phyloP scores from a whole-genome alignment of 1,140 invertebrate genomes.

The Leptoteleia sp. region DNA sequence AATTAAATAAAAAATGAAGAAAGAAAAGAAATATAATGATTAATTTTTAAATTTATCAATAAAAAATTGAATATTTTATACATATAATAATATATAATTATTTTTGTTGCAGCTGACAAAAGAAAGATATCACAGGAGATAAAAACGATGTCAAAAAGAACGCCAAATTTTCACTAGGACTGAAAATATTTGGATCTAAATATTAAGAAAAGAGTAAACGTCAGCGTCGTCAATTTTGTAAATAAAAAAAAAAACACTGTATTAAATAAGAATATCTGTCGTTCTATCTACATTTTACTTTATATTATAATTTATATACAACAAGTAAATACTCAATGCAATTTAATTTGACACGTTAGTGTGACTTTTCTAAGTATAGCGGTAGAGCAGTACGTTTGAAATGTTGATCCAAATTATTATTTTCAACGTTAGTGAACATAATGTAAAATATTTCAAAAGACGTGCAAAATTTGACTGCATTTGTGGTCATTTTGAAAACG shows the following conservation, averaged over 20 bases:
- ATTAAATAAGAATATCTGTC: slow-evolving; percentile 30
- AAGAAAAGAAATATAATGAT: too few species aligned
- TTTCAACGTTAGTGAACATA: slow-evolving; percentile 53
- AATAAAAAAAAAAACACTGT: slow-evolving; percentile 35
- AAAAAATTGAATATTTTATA: too few species aligned
- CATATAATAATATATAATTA: slow-evolving; percentile 3
- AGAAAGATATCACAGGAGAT: slow-evolving; percentile 33
- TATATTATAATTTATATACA: slow-evolving; percentile 44
- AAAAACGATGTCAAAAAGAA: slow-evolving; percentile 45
- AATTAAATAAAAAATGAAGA: too few species aligned
- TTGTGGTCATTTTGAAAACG: slow-evolving; percentile 50
- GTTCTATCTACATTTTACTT: slow-evolving; percentile 39
- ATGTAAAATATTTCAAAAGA: slow-evolving; percentile 42
- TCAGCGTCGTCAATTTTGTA: slow-evolving; percentile 52
- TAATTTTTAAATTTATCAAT: too few species aligned
- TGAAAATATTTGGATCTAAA: slow-evolving; percentile 60
- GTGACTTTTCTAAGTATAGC: slow-evolving; percentile 23
- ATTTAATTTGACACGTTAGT: slow-evolving; percentile 39
- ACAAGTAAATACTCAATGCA: slow-evolving; percentile 42
- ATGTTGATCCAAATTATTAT: slow-evolving; percentile 60
- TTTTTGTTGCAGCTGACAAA: slow-evolving; percentile 58
- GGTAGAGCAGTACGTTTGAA: slow-evolving; percentile 18
- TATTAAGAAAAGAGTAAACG: too few species aligned
- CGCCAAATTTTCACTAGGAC: slow-evolving; percentile 57
- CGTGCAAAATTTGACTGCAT: slow-evolving; percentile 26